Conservation (phyloP, 2,113 vertebrate genomes). For the Entelurus aequoreus region DNA sequence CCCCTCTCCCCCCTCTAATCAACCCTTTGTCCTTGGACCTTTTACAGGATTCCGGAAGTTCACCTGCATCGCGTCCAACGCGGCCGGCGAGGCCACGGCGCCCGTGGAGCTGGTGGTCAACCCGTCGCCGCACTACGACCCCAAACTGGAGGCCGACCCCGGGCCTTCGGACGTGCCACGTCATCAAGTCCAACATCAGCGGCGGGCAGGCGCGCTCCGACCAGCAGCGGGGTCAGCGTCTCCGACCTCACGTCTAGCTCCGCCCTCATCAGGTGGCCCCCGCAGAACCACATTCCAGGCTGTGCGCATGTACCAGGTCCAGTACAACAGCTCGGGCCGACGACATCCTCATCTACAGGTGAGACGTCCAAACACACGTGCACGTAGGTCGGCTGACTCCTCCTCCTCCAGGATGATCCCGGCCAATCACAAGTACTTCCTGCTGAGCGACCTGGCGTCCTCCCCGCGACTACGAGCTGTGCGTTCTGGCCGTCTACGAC, state of each 20-base stretch:
- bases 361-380: neutral
- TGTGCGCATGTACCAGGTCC: conserved; percentile 82
- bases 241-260: conserved; percentile 67
- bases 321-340: conserved; percentile 80
- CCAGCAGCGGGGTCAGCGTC: conserved; percentile 70
- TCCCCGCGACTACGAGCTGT: conserved; percentile 78
- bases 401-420: conserved; percentile 73
- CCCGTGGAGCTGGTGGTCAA: conserved; percentile 76
- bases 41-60: conserved; percentile 73
- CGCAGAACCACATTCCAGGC: conserved; percentile 76
- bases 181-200: conserved; percentile 75
- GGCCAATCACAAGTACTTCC: conserved; percentile 71
- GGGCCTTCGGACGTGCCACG: conserved; percentile 78
- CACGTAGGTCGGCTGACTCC: neutral
- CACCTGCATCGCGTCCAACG: conserved; percentile 78
- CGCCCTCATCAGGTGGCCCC: conserved; percentile 71
- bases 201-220: conserved; percentile 62
- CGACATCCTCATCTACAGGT: conserved; percentile 80
- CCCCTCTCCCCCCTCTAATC: neutral
- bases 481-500: conserved; percentile 77
- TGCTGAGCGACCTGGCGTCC: conserved; percentile 75
- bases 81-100: conserved; percentile 74
- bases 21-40: neutral
- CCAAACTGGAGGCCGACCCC: conserved; percentile 71
- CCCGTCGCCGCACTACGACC: conserved; percentile 75